Base-by-base conservation (phyloP, 2,797 vertebrate species). In the Lerista edwardsae region DNA sequence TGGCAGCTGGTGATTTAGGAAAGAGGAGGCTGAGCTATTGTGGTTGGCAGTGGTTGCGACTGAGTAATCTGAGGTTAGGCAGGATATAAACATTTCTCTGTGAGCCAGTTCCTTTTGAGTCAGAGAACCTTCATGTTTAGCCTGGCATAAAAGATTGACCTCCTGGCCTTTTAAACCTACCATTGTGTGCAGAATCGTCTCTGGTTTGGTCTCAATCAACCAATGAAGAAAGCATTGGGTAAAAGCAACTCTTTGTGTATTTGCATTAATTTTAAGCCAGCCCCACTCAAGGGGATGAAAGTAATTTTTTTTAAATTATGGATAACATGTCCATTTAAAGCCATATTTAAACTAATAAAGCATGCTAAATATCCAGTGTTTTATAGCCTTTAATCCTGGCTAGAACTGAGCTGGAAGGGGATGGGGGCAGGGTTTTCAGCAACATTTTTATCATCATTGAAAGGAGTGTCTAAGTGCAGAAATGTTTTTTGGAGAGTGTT, bases 11-110 rank as follows among this genome's bases (percentile, higher is more conserved):
- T 68, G 71, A 59, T 85, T 67, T 80, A 68, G 51, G 34, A 34
- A 75, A 68, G 62, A 69, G 62, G 74, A 59, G 21, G 21, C n/a
- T 68, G 62, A 57, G 73, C 34, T 83, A 64, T 59, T 84, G 64
- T 77, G 29, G 51, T 77, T 84, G 82, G 74, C 64, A 59, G 36
- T 34, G 31, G n/a, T 57, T 47, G 59, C 25, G 71, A 65, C 51
- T 77, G 51, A 84, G 64, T 77, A 77, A 84, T 77, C 82, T 84
- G 74, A 84, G 82, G 64, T 84, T 77, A 84, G 82, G 64, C 23
- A 51, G 65, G 39, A 69, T 85, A 85, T 75, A 85, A 75, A 75
- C 72, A 59, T 69, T 68, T 36, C 29, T 80, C 36, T 29, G 19
- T n/a, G 31, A 75, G 73, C 64, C 82, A 81, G 79, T 61, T 76